phyloP scores from a whole-genome alignment of 1,140 invertebrate genomes.

The Hycleus cichorii region DNA sequence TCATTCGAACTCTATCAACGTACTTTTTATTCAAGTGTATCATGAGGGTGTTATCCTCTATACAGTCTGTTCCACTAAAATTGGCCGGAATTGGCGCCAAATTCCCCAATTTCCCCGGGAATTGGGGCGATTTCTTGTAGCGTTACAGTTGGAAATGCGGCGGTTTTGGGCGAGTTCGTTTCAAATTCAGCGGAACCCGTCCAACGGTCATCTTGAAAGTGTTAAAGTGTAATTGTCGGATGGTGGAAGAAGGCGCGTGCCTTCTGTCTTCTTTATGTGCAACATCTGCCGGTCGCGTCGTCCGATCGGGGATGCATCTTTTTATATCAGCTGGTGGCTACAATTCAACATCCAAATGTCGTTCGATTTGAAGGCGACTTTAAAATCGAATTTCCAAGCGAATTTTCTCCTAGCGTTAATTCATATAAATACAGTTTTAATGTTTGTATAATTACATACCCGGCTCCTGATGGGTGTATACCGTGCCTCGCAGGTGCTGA shows the following conservation, averaged over 20 bases:
- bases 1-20: constrained; percentile 8
- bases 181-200: too few species aligned
- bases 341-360: too few species aligned
- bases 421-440: too few species aligned
- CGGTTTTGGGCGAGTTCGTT: too few species aligned
- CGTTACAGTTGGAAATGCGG: too few species aligned
- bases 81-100: not conserved
- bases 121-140: too few species aligned
- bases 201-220: not conserved
- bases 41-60: constrained; percentile 2
- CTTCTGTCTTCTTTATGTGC: constrained; percentile 13
- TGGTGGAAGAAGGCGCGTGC: constrained; percentile 11
- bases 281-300: constrained; percentile 18
- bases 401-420: too few species aligned
- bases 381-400: too few species aligned
- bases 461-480: not conserved
- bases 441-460: too few species aligned
- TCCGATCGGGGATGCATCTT: constrained; percentile 20
- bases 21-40: constrained; percentile 14
- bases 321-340: constrained; percentile 16
- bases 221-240: not conserved
- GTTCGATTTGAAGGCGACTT: too few species aligned
- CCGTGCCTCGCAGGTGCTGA: constrained; percentile 7
- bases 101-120: too few species aligned
- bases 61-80: not conserved